Evolutionary conservation across 1,140 invertebrate genomes (phyloP), one percentile per base, ranked within the genome.

Genomic region (Diploscapter pachys): DNA sequence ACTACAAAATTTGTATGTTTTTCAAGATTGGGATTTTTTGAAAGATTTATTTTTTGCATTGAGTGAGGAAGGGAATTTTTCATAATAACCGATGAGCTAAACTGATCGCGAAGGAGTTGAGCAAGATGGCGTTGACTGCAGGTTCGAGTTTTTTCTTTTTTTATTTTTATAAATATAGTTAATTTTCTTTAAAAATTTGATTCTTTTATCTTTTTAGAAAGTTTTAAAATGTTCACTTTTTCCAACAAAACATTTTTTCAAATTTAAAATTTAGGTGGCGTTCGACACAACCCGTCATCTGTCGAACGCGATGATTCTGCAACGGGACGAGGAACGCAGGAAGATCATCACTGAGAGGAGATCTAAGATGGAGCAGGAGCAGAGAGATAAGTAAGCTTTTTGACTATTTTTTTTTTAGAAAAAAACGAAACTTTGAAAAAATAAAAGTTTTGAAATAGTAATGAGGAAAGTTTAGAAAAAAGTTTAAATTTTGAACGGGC

Each of bases 231-330:
- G 63, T 63, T 9, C 9, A n/a, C 6, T n/a, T 8, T 69, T 61
- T n/a, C 11, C 11, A 69, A n/a, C 8, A 64, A 11, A 71, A 48
- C 54, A 9, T 61, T 49, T 71, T 70, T 13, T 64, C 5, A 48
- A 13, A 65, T 48, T 9, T 31, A 31, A 13, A 48, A 48, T 72
- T 4, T 31, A 76, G 75, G 75, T 76, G 70, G 75, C 71, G 56
- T 76, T 76, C 57, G 75, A 76, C 50, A 69, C 69, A 4, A 52
- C 75, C n/a, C 54, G 63, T 49, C 75, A 76, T 66, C 70, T 76
- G n/a, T 67, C 63, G 57, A 71, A 76, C 11, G 63, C 52, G 54
- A 63, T 63, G 50, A 61, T 71, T 11, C 63, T 51, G n/a, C 52
- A 56, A 9, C 52, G 75, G 53, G 70, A 63, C 2, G 54, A 53